Percentiles rank a stretch among this genome's conserved stretches.
phyloP scores from a whole-genome alignment of 2,797 vertebrate genomes.

The Orestias chungarensis region DNA sequence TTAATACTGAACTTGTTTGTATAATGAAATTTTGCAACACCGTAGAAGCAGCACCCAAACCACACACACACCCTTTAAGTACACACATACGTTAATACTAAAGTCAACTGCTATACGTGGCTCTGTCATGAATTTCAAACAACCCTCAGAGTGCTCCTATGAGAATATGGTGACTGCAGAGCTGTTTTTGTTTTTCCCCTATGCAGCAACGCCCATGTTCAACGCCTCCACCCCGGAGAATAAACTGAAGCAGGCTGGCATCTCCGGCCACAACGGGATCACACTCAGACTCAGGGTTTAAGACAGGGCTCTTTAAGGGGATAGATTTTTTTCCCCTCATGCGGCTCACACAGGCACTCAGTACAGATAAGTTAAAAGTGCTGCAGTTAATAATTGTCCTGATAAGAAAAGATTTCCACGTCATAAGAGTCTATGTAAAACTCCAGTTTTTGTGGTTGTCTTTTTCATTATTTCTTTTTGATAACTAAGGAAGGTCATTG shows the following conservation, averaged over 20 bases:
- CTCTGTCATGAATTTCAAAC: background rate
- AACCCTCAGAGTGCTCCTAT: background rate
- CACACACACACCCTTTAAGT: no score
- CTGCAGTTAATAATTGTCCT: constrained; percentile 45
- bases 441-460: background rate
- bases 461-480: background rate
- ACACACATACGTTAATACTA: no score
- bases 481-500: background rate
- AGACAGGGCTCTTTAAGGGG: constrained; percentile 23
- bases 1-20: background rate
- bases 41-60: no score
- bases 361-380: constrained; percentile 22
- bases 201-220: background rate
- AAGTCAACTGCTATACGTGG: background rate
- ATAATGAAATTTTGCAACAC: background rate
- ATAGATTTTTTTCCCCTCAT: constrained; percentile 37
- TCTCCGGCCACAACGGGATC: constrained; percentile 6
- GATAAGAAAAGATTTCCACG: background rate
- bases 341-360: constrained; percentile 33
- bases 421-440: background rate
- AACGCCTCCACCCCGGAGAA: background rate
- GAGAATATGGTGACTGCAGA: background rate
- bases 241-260: background rate
- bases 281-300: background rate
- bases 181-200: constrained; percentile 3